phyloP scores from a whole-genome alignment of 2,113 vertebrate genomes.

The Cariama cristata region DNA sequence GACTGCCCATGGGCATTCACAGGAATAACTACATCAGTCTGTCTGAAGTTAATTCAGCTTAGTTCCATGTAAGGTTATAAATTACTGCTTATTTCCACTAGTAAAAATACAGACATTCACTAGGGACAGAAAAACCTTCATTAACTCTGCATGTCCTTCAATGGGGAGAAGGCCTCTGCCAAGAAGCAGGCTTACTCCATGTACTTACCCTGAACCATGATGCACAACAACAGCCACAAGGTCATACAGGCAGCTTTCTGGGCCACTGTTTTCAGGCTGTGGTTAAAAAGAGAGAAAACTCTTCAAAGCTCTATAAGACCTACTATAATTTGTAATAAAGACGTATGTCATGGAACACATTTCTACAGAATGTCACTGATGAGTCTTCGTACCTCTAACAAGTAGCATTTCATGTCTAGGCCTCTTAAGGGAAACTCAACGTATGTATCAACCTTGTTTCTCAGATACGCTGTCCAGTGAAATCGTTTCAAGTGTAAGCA shows the following conservation, averaged over 20 bases:
- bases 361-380: neutral
- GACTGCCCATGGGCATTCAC: neutral
- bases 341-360: rapidly evolving
- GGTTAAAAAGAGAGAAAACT: neutral
- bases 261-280: constrained; percentile 90
- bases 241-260: constrained; percentile 91
- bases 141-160: neutral
- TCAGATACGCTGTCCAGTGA: constrained; percentile 97
- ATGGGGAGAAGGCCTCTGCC: neutral
- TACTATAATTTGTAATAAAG: neutral
- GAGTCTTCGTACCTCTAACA: constrained; percentile 86
- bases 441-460: constrained; percentile 97
- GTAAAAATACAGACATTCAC: neutral
- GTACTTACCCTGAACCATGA: constrained; percentile 96
- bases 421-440: constrained; percentile 93
- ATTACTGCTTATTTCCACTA: neutral
- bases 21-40: neutral
- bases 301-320: neutral
- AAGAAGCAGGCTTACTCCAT: neutral
- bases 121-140: neutral
- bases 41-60: neutral
- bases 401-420: constrained; percentile 94
- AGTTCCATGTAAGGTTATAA: neutral
- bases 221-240: constrained; percentile 95
- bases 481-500: constrained; percentile 98